Evolutionary conservation across 2,888 invertebrate genomes (phyloP), one percentile per base, ranked within the genome.

Genomic region (Embidobia sp.): DNA sequence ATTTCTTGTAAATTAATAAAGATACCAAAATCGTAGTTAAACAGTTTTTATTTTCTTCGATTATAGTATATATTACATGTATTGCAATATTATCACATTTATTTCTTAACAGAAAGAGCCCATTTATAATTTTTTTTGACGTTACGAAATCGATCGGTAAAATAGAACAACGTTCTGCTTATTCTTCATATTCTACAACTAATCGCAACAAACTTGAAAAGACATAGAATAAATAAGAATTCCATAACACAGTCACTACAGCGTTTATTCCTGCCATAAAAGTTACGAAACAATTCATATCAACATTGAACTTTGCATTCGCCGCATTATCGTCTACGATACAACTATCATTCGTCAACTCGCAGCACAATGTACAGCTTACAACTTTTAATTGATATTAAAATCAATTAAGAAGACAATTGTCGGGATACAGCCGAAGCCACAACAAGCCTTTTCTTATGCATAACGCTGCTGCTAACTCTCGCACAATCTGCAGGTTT

Each of bases 261-360:
- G n/a, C n/a, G 37, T 27, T 49, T 53, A 15, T 15, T 35, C 13
- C 53, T 16, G 26, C 8, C 37, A 31, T 48, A 59, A 59, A 57
- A 69, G 33, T 42, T 26, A 26, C 15, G 27, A 49, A 57, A 59
- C 42, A 57, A 33, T 59, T 51, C 27, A 26, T 49, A 49, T 57
- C 69, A 69, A 33, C 59, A 57, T 49, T 69, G 69, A 69, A 69
- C 42, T 42, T 49, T 59, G 69, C 42, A 13, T 59, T 42, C 13
- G n/a, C 2, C 1, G 7, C 10, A 5, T 19, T 51, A 49, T 69
- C 42, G 6, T 26, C n/a, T 11, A 18, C 4, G 53, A 66, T 53
- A 66, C 33, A 10, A 48, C 8, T 48, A 33, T 40, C 57, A 29
- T 18, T 51, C 15, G 31, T 51, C 42, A 59, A 42, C 6, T 48